phyloP scores from a whole-genome alignment of 2,888 invertebrate genomes.

The Drosophila borealis region DNA sequence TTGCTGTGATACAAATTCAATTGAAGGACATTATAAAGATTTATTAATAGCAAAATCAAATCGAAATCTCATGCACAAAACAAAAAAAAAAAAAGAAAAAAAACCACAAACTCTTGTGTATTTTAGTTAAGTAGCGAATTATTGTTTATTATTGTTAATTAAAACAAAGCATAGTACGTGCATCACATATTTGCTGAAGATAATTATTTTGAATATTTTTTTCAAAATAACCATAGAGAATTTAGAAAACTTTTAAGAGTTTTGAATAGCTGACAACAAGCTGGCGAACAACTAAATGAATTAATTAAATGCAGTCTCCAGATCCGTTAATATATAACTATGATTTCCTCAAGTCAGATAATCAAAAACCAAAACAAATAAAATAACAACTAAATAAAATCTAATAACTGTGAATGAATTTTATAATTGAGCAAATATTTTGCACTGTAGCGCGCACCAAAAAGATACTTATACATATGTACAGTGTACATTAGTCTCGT shows the following conservation, averaged over 20 bases:
- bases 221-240: slow-evolving; percentile 13
- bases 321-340: slow-evolving; percentile 7
- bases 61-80: slow-evolving; percentile 5
- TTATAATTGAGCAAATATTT: slow-evolving; percentile 73
- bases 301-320: slow-evolving; percentile 4
- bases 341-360: slow-evolving; percentile 16
- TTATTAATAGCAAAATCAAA: slow-evolving; percentile 54
- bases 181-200: slow-evolving; percentile 60
- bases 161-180: slow-evolving; percentile 18
- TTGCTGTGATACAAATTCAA: slow-evolving; percentile 85
- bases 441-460: slow-evolving; percentile 74
- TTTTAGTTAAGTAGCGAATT: slow-evolving; percentile 21
- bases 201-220: slow-evolving; percentile 17
- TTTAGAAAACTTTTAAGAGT: slow-evolving; percentile 10
- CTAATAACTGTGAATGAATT: slow-evolving; percentile 68
- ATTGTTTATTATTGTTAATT: slow-evolving; percentile 8
- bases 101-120: slow-evolving; percentile 18
- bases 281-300: neutral
- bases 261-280: neutral
- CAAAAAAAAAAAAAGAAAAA: neutral
- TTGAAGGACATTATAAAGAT: slow-evolving; percentile 75
- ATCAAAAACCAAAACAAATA: slow-evolving; percentile 9
- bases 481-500: slow-evolving; percentile 25
- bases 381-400: slow-evolving; percentile 5
- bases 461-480: slow-evolving; percentile 23